Evolutionary conservation across 1,140 invertebrate genomes (phyloP), one percentile per base, ranked within the genome.

Genomic region (Manduca sexta): DNA sequence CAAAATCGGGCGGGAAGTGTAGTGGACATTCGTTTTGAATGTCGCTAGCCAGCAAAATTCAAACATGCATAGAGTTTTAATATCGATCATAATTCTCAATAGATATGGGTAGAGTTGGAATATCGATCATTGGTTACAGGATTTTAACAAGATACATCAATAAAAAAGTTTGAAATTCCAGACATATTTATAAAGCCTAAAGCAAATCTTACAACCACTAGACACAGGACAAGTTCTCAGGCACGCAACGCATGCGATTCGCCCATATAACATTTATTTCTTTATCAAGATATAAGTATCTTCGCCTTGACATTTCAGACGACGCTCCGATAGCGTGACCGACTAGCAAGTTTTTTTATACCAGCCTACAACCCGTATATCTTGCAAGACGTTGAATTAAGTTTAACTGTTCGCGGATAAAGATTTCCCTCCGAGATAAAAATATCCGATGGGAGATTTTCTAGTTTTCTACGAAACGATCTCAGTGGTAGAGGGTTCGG

Each of bases 381-480:
- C 67, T 56, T 49, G 38, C 44, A 47, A 60, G 61, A 67, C 64
- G 60, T 77, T 59, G 69, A 75, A 74, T 69, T 65, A 61, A 71
- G 64, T 76, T 78, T 70, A 74, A 78, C 64, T 73, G 68, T 60
- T 64, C 49, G 60, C 58, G 56, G 68, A 73, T 74, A 78, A 82
- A 78, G 70, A 82, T 78, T 62, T 76, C 70, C 59, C 62, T 65
- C 52, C 58, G 33, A 68, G 72, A 80, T 77, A 80, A 74, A 74
- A 74, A 72, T 67, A 62, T 71, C 56, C 60, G 53, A 64, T 49
- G 52, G 65, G 58, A 66, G 73, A 74, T 75, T 77, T 76, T 68
- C 72, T 72, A 76, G 66, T 76, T 74, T 72, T 64, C 71, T 66
- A 58, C 56, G 61, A 53, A 60, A 64, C 60, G 60, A 52, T 57